Percentiles rank a stretch among this genome's conserved stretches.
Evolutionary conservation across 2,797 vertebrate species (phyloP).

Genomic region (Aulostomus chinensis): DNA sequence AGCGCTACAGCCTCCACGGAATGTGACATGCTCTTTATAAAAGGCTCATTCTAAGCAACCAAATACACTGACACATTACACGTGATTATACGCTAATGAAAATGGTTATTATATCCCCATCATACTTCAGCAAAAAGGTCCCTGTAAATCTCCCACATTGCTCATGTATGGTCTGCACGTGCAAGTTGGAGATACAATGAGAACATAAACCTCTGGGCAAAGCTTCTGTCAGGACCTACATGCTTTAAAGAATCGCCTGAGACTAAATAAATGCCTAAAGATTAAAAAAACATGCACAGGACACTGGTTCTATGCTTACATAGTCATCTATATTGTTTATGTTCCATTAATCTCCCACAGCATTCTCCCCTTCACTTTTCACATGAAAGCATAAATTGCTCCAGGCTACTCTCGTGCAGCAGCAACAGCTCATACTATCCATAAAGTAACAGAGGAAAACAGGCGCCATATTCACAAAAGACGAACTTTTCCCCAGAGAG

Average conservation of each 20-base stretch:
- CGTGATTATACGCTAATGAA: too few relatives aligned
- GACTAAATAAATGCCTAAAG: constrained; percentile 33
- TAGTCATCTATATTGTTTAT: constrained; percentile 72
- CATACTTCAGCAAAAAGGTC: too few relatives aligned
- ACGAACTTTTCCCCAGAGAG: constrained; percentile 26
- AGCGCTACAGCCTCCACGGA: too few relatives aligned
- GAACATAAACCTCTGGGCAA: constrained; percentile 35
- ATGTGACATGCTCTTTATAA: background rate
- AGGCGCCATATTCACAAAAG: constrained; percentile 26
- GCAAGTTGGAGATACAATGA: constrained; percentile 16
- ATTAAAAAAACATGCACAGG: constrained; percentile 28
- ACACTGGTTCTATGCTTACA: constrained; percentile 47
- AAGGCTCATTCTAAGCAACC: too few relatives aligned
- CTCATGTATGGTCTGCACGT: background rate
- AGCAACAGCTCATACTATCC: constrained; percentile 58
- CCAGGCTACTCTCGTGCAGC: constrained; percentile 66
- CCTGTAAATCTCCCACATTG: too few relatives aligned
- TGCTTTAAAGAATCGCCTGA: constrained; percentile 35
- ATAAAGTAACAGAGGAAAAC: constrained; percentile 31
- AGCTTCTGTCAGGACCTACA: constrained; percentile 17
- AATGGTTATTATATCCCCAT: too few relatives aligned
- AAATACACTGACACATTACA: too few relatives aligned
- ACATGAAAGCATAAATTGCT: constrained; percentile 74
- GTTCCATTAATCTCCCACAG: constrained; percentile 75
- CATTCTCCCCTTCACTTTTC: constrained; percentile 54